Evolutionary conservation across 2,888 invertebrate species (phyloP).

Genomic region (Pseudoips prasinana): DNA sequence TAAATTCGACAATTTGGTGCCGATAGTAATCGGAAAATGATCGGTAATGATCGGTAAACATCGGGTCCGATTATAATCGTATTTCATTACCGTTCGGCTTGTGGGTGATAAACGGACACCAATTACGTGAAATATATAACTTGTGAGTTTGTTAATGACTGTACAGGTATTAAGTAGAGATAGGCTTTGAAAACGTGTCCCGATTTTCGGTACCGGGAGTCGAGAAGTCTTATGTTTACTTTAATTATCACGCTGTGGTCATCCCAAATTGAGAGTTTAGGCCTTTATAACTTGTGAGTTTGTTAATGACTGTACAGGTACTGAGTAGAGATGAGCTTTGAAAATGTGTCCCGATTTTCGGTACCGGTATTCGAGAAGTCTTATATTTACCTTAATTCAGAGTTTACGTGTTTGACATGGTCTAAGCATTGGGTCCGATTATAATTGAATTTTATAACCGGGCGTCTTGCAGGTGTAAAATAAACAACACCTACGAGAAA

Average conservation of each 20-base stretch:
- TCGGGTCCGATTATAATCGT: conserved; percentile 27
- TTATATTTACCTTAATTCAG: no score
- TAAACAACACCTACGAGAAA: conserved; percentile 27
- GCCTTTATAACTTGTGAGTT: conserved; percentile 33
- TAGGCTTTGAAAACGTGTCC: no score
- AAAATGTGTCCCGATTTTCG: no score
- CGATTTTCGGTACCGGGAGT: no score
- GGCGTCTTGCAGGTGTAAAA: conserved; percentile 17
- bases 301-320: conserved; percentile 25
- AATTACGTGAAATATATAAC: conserved; percentile 34
- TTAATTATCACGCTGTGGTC: no score
- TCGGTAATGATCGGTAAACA: conserved; percentile 47
- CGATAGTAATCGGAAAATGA: conserved; percentile 41
- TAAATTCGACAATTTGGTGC: conserved; percentile 16
- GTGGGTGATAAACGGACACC: conserved; percentile 22
- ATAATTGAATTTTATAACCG: conserved; percentile 40
- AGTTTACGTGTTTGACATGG: no score
- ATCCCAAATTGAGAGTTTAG: no score
- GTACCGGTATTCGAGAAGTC: no score
- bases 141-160: conserved; percentile 27
- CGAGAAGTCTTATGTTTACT: no score
- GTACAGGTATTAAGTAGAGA: conserved; percentile 25
- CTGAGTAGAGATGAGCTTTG: no score
- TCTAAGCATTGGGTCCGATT: conserved; percentile 38
- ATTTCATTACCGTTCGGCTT: conserved; percentile 37